These are phyloP conservation scores for Pasiphila rectangulata DNA, from an alignment of 2,888 invertebrate species.

Conservation along the genomic window DNA sequence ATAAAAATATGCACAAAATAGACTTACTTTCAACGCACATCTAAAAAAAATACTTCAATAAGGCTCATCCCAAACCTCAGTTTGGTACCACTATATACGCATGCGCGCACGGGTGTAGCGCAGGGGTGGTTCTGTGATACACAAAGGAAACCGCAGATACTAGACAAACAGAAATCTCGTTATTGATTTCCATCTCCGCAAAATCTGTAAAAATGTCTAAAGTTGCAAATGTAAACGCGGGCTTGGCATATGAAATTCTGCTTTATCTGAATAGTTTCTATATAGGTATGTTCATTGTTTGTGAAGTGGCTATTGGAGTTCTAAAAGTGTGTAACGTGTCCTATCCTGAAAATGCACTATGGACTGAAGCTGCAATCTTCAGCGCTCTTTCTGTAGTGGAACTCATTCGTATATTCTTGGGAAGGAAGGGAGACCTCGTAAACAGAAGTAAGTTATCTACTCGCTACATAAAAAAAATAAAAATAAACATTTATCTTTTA, in stretches of 20 bases:
- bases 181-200: not conserved
- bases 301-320: constrained; percentile 89
- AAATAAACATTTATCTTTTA: no score
- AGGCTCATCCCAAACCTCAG: no score
- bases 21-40: no score
- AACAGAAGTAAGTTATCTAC: constrained; percentile 80
- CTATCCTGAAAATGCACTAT: constrained; percentile 86
- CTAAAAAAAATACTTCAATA: no score
- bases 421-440: constrained; percentile 93
- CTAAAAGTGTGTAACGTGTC: constrained; percentile 90
- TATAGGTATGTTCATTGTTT: constrained; percentile 91
- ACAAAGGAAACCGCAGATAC: not conserved
- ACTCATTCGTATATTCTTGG: constrained; percentile 90
- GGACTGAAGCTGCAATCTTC: constrained; percentile 90
- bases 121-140: not conserved
- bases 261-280: constrained; percentile 93
- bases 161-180: not conserved
- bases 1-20: no score
- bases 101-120: not conserved
- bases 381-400: constrained; percentile 89
- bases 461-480: no score
- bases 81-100: no score
- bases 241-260: constrained; percentile 90
- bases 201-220: constrained; percentile 53
- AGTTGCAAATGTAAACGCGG: constrained; percentile 84